A percentile compares a stretch with the other conserved stretches of the same genome.
Evolutionary conservation across 2,888 invertebrate genomes (phyloP).

Genomic region (Automeris io): DNA sequence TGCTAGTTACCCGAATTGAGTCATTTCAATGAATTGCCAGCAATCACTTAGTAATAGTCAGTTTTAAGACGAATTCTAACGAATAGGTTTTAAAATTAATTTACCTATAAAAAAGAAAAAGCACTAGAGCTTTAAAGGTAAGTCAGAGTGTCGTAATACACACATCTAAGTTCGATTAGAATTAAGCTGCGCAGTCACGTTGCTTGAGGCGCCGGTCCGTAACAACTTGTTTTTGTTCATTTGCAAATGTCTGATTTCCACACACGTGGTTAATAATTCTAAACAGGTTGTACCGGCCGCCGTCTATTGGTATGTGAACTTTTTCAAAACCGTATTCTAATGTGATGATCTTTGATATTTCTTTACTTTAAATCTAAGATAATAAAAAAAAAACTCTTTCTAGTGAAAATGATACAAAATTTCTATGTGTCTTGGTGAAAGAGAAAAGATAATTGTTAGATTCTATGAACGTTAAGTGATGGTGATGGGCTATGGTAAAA

Average conservation of each 20-base stretch:
- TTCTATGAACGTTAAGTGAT: too few relatives aligned
- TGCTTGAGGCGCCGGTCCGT: background rate
- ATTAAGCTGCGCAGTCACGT: background rate
- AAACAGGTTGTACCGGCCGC: background rate
- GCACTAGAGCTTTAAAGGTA: too few relatives aligned
- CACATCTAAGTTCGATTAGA: background rate
- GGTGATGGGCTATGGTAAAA: too few relatives aligned
- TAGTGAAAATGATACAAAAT: too few relatives aligned
- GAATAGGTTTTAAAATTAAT: too few relatives aligned
- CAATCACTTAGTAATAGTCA: too few relatives aligned
- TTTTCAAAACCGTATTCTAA: background rate
- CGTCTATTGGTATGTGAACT: constrained; percentile 1
- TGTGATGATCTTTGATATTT: background rate
- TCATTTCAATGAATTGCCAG: too few relatives aligned
- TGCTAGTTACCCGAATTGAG: too few relatives aligned
- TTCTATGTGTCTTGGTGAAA: too few relatives aligned
- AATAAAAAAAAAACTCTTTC: background rate
- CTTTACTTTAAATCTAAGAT: background rate
- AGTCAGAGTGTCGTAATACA: background rate
- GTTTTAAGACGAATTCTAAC: too few relatives aligned
- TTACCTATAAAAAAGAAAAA: too few relatives aligned
- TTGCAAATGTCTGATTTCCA: constrained; percentile 3
- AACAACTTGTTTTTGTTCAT: constrained; percentile 2
- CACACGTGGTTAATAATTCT: background rate
- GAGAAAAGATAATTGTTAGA: too few relatives aligned